phyloP scores from a whole-genome alignment of 2,797 vertebrate species.

The Leptoclinus maculatus region DNA sequence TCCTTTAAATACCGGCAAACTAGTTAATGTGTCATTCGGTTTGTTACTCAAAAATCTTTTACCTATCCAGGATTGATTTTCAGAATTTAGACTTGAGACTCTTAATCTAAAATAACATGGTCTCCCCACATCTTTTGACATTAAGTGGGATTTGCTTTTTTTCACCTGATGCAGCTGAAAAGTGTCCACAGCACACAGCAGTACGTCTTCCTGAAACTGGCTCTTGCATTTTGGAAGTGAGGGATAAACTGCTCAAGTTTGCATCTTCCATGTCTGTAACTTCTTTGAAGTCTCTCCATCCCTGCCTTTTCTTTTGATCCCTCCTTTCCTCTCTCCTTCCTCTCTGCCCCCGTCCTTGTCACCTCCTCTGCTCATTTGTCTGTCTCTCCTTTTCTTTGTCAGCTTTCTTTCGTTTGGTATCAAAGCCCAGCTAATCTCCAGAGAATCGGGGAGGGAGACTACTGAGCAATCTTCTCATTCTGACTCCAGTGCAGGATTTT shows the following conservation, averaged over 20 bases:
- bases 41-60: not conserved
- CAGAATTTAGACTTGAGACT: not conserved
- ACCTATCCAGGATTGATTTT: not conserved
- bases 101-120: not conserved
- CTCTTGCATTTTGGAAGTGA: constrained; percentile 27
- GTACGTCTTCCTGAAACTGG: constrained; percentile 20
- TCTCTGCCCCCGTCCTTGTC: not conserved
- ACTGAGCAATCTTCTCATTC: constrained; percentile 9
- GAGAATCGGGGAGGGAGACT: not conserved
- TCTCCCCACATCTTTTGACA: not conserved
- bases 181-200: constrained; percentile 8
- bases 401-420: constrained; percentile 6
- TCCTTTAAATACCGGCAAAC: not conserved
- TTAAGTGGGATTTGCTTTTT: constrained; percentile 17
- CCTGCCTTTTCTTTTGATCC: constrained; percentile 18
- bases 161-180: constrained; percentile 28
- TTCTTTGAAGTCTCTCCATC: constrained; percentile 55
- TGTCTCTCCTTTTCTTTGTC: constrained; percentile 24
- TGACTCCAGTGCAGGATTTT: constrained; percentile 5
- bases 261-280: constrained; percentile 31
- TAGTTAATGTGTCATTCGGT: not conserved
- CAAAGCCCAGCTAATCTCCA: constrained; percentile 36
- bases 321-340: constrained; percentile 1
- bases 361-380: not conserved
- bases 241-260: constrained; percentile 47